Evolutionary conservation across 2,888 invertebrate genomes (phyloP).

Genomic region (Ptychoptera contaminata): DNA sequence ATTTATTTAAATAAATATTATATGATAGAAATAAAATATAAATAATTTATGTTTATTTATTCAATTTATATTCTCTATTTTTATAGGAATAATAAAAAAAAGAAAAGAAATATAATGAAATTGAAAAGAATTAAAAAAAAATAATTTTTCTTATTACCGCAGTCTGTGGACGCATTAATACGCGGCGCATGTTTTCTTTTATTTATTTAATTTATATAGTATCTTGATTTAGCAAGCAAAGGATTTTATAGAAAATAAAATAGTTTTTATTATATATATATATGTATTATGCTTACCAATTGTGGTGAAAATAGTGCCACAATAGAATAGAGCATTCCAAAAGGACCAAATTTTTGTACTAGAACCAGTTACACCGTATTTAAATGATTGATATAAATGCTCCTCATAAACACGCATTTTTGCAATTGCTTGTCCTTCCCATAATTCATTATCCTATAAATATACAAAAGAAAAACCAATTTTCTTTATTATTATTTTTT

Average conservation of each 20-base stretch:
- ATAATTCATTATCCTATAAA: slow-evolving; percentile 25
- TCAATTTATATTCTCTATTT: no score
- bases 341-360: slow-evolving; percentile 45
- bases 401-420: slow-evolving; percentile 39
- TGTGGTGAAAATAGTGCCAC: slow-evolving; percentile 77
- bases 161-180: neutral
- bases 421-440: slow-evolving; percentile 34
- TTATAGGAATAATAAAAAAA: no score
- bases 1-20: no score
- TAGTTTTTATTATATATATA: no score
- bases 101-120: neutral
- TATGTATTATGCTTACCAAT: slow-evolving; percentile 51
- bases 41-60: no score
- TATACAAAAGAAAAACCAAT: neutral
- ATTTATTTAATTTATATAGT: neutral
- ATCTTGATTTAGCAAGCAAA: no score
- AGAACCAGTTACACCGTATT: slow-evolving; percentile 33
- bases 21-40: no score
- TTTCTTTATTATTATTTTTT: neutral
- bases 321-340: slow-evolving; percentile 75
- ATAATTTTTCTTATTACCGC: neutral
- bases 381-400: slow-evolving; percentile 33
- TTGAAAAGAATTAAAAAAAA: neutral
- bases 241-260: no score
- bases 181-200: no score